phyloP scores from a whole-genome alignment of 2,797 vertebrate species.

The Natrix natrix region DNA sequence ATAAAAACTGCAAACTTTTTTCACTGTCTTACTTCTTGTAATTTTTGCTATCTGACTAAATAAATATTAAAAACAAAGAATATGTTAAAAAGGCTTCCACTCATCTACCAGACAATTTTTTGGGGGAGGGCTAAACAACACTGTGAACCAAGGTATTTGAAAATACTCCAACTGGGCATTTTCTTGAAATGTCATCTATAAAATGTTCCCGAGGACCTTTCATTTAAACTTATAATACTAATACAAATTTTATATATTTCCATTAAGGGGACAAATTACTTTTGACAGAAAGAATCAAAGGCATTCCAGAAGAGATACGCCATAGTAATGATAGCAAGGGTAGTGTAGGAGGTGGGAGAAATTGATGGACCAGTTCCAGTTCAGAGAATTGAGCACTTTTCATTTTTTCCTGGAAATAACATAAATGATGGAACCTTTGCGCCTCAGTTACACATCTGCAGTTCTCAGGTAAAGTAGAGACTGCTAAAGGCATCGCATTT shows the following conservation, averaged over 20 bases:
- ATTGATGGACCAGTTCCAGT: conserved; percentile 64
- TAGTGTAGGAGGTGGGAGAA: conserved; percentile 53
- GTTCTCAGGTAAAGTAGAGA: conserved; percentile 66
- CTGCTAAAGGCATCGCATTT: conserved; percentile 48
- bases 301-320: conserved; percentile 53
- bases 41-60: not conserved
- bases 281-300: conserved; percentile 63
- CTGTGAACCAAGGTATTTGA: conserved; percentile 56
- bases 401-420: conserved; percentile 66
- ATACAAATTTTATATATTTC: conserved; percentile 68
- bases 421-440: conserved; percentile 69
- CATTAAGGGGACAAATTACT: conserved; percentile 69
- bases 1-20: not conserved
- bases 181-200: conserved; percentile 53
- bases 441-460: conserved; percentile 58
- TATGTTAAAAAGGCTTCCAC: not conserved
- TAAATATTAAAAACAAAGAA: not conserved
- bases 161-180: conserved; percentile 60
- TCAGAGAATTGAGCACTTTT: conserved; percentile 67
- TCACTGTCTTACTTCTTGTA: not conserved
- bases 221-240: conserved; percentile 65
- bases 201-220: conserved; percentile 56
- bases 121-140: conserved; percentile 27
- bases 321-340: conserved; percentile 68
- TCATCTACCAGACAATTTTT: not conserved